phyloP scores from a whole-genome alignment of 2,797 vertebrate species.

The Syngnathus rostellatus region DNA sequence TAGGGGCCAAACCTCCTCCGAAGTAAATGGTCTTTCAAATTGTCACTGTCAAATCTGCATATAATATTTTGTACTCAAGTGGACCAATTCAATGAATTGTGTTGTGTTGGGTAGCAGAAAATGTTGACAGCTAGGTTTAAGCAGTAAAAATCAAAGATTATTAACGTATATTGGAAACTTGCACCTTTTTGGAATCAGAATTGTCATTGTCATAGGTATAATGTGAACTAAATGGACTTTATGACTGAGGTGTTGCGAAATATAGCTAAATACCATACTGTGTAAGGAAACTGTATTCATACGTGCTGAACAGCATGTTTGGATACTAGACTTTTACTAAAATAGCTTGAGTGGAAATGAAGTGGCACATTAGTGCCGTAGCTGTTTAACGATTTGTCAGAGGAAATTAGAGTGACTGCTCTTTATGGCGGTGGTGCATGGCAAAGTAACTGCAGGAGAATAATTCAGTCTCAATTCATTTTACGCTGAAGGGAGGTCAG shows the following conservation, averaged over 20 bases:
- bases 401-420: conserved; percentile 63
- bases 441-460: conserved; percentile 63
- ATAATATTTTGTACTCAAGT: too few relatives aligned
- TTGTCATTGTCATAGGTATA: neutral
- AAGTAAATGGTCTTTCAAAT: neutral
- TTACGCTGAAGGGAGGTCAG: conserved; percentile 66
- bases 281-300: neutral
- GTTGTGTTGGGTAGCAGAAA: too few relatives aligned
- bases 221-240: neutral
- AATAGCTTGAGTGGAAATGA: conserved; percentile 41
- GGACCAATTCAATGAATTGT: too few relatives aligned
- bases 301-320: conserved; percentile 14
- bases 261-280: neutral
- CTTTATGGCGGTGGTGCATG: conserved; percentile 52
- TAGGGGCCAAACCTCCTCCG: too few relatives aligned
- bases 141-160: neutral
- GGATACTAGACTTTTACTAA: conserved; percentile 27
- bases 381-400: conserved; percentile 63
- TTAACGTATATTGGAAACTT: neutral
- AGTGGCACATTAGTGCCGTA: conserved; percentile 8
- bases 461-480: conserved; percentile 67
- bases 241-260: neutral
- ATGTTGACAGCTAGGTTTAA: neutral
- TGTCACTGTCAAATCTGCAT: neutral
- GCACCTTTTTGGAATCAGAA: neutral